A percentile compares a stretch with the other conserved stretches of the same genome.
Evolutionary conservation across 2,797 vertebrate genomes (phyloP).

Genomic region (Spondyliosoma cantharus): DNA sequence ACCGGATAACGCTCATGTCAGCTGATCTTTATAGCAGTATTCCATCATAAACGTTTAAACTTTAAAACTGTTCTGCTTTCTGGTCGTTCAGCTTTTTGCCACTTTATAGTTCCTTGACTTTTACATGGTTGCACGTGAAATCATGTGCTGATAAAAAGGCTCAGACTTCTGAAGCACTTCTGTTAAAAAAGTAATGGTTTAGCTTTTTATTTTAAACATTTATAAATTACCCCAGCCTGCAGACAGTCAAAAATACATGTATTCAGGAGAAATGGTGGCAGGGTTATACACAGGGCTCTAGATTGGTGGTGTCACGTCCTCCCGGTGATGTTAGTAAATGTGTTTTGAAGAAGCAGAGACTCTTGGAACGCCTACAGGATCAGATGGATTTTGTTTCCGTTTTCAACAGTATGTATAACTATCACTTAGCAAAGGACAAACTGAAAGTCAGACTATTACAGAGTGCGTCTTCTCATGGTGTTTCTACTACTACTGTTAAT

Average conservation of each 20-base stretch:
- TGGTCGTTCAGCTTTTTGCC: neutral
- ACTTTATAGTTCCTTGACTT: constrained; percentile 17
- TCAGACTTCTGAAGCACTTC: neutral
- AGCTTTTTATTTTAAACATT: neutral
- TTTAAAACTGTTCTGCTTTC: constrained; percentile 22
- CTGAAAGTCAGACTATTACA: too few species aligned
- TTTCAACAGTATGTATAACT: too few species aligned
- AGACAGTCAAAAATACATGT: neutral
- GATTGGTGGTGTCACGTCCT: too few species aligned
- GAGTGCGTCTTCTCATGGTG: too few species aligned
- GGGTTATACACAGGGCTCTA: neutral
- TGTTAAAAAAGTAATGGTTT: neutral
- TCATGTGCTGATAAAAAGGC: neutral
- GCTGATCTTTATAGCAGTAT: constrained; percentile 10
- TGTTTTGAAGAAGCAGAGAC: too few species aligned
- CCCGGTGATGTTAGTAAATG: too few species aligned
- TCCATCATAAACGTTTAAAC: neutral
- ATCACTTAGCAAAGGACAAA: too few species aligned
- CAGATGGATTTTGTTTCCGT: too few species aligned
- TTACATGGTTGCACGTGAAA: neutral
- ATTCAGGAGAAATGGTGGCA: neutral
- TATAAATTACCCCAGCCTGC: neutral
- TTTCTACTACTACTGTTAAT: too few species aligned
- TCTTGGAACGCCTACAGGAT: too few species aligned
- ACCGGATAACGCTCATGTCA: neutral